Evolutionary conservation across 1,140 invertebrate genomes (phyloP).

Genomic region (Zaprionus camerounensis): DNA sequence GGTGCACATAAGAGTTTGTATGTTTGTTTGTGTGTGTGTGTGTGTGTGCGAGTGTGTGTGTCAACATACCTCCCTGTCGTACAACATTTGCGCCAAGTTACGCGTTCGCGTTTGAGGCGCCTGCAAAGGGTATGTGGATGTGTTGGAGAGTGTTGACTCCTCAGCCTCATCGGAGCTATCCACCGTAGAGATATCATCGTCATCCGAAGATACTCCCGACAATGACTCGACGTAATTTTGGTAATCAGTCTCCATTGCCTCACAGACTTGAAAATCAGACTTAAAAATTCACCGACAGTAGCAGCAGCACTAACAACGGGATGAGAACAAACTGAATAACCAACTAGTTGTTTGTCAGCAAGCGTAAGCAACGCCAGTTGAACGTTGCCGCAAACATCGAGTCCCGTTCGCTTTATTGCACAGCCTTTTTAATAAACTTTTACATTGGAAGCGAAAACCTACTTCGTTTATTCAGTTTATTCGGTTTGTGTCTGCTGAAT

Average conservation of each 20-base stretch:
- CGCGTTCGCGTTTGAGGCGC: slow-evolving; percentile 43
- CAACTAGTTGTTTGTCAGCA: slow-evolving; percentile 16
- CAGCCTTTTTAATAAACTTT: slow-evolving; percentile 29
- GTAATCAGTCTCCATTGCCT: slow-evolving; percentile 72
- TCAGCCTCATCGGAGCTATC: slow-evolving; percentile 76
- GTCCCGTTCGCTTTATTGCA: slow-evolving; percentile 23
- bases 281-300: slow-evolving; percentile 52
- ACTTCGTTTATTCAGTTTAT: slow-evolving; percentile 40
- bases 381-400: slow-evolving; percentile 22
- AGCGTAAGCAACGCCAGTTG: slow-evolving; percentile 15
- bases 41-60: background rate
- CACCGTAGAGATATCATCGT: slow-evolving; percentile 71
- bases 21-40: background rate
- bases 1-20: background rate
- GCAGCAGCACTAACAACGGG: slow-evolving; percentile 1
- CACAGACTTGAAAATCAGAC: slow-evolving; percentile 61
- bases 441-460: slow-evolving; percentile 38
- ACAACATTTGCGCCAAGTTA: slow-evolving; percentile 70
- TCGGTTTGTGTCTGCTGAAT: slow-evolving; percentile 31
- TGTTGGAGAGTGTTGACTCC: slow-evolving; percentile 44
- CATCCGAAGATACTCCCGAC: slow-evolving; percentile 75
- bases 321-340: slow-evolving; percentile 10
- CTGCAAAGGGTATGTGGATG: slow-evolving; percentile 23
- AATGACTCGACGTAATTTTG: slow-evolving; percentile 70
- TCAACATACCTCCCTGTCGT: slow-evolving; percentile 70